A percentile compares a stretch with the other conserved stretches of the same genome.
phyloP scores from a whole-genome alignment of 1,140 invertebrate species.

The Brachionus koreanus region DNA sequence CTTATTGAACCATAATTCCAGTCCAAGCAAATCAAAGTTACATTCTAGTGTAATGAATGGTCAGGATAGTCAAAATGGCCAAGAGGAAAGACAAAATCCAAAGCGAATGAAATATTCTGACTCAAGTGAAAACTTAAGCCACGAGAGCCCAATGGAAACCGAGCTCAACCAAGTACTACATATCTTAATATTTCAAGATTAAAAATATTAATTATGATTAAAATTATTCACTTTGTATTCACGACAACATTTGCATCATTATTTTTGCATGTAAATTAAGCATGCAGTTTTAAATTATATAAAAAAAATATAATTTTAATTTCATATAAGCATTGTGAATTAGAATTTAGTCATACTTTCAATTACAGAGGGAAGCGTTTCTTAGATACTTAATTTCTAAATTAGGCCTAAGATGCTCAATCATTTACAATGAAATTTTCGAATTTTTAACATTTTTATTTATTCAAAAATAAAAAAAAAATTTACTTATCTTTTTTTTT shows the following conservation, averaged over 20 bases:
- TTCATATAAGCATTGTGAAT: background rate
- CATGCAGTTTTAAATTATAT: background rate
- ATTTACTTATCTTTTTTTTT: background rate
- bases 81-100: background rate
- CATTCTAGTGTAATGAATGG: background rate
- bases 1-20: slow-evolving; percentile 2
- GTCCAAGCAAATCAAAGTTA: slow-evolving; percentile 15
- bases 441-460: background rate
- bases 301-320: background rate
- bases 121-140: slow-evolving; percentile 15
- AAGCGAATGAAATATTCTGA: slow-evolving; percentile 31
- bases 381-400: background rate
- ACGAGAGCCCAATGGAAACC: background rate
- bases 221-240: background rate
- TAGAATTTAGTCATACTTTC: background rate
- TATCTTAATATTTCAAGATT: background rate
- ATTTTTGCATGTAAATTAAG: background rate
- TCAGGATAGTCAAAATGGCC: background rate
- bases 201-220: background rate
- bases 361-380: background rate
- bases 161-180: background rate
- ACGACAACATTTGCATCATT: background rate
- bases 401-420: background rate
- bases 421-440: background rate
- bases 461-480: background rate